These are phyloP conservation scores for Hydractinia echinata DNA, from an alignment of 30 jellyfish, hydroid and myxozoan species.

Conservation along the genomic window DNA sequence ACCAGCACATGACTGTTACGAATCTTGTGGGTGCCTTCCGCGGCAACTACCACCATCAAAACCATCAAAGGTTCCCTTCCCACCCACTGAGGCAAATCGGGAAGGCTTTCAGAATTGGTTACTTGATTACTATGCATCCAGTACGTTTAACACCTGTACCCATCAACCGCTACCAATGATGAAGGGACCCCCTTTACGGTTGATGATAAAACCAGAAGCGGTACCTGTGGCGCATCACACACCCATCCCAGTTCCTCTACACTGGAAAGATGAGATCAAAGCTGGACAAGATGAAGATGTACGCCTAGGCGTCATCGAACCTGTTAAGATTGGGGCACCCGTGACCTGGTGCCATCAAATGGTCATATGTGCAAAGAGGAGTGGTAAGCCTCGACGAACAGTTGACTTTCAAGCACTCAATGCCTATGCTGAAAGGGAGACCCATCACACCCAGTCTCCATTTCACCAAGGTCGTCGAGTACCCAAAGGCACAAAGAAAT, in stretches of 20 bases:
- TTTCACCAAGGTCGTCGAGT: slow-evolving; percentile 38
- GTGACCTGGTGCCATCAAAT: not conserved
- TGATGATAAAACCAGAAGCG: not conserved
- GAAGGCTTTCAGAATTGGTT: slow-evolving; percentile 14
- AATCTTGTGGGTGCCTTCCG: too few relatives aligned
- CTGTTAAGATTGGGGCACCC: too few relatives aligned
- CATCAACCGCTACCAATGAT: slow-evolving; percentile 5
- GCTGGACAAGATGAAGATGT: not conserved
- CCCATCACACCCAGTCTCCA: slow-evolving; percentile 55
- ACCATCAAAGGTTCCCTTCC: too few relatives aligned
- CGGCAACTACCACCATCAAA: too few relatives aligned
- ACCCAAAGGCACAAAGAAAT: slow-evolving; percentile 8
- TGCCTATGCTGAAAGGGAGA: slow-evolving; percentile 26
- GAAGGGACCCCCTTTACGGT: not conserved
- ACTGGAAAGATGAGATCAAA: not conserved
- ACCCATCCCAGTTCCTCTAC: not conserved
- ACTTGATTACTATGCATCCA: slow-evolving; percentile 17
- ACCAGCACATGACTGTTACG: too few relatives aligned
- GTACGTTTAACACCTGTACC: not conserved
- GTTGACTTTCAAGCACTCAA: slow-evolving; percentile 35
- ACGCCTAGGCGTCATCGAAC: not conserved
- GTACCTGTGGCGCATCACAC: not conserved
- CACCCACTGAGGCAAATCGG: not conserved
- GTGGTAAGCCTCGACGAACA: slow-evolving; percentile 15
- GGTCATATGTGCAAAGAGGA: slow-evolving; percentile 2